Conservation (phyloP, 1,140 invertebrate genomes). For the Drosophila trapezifrons region DNA sequence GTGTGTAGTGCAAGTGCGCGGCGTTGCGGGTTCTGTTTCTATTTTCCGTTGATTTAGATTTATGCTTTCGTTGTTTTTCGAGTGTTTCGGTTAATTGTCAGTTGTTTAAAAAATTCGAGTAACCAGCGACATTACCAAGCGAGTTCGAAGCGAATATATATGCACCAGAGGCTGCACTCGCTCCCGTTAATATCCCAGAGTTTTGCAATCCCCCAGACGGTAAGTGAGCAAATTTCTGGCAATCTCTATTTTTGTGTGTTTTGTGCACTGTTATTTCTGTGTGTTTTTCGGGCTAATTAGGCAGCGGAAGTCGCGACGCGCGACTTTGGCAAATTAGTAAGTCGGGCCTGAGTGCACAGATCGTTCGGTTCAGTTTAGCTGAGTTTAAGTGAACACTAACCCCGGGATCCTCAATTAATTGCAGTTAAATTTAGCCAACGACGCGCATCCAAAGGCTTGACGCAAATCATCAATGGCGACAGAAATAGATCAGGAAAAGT, state of each 20-base stretch:
- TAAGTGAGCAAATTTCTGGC: slow-evolving; percentile 34
- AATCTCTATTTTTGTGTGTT: background rate
- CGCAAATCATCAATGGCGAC: slow-evolving; percentile 58
- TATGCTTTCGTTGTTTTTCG: slow-evolving; percentile 31
- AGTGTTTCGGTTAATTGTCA: slow-evolving; percentile 28
- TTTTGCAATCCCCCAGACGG: slow-evolving; percentile 22
- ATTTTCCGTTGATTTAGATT: slow-evolving; percentile 51
- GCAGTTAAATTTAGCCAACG: slow-evolving; percentile 66
- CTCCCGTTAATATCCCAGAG: slow-evolving; percentile 3
- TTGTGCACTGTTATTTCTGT: background rate
- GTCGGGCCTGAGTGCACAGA: slow-evolving; percentile 61
- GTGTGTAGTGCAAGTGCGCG: slow-evolving; percentile 32
- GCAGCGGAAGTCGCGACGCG: slow-evolving; percentile 38
- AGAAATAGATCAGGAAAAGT: slow-evolving; percentile 48
- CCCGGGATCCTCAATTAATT: slow-evolving; percentile 49
- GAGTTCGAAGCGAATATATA: slow-evolving; percentile 12
- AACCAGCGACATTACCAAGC: background rate
- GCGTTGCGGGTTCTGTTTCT: slow-evolving; percentile 16
- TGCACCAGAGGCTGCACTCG: slow-evolving; percentile 12
- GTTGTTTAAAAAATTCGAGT: slow-evolving; percentile 5
- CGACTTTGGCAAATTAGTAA: slow-evolving; percentile 43
- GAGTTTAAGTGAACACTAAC: slow-evolving; percentile 28
- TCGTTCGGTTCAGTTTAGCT: slow-evolving; percentile 31
- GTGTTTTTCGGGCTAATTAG: slow-evolving; percentile 36
- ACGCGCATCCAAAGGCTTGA: slow-evolving; percentile 26